Base-by-base conservation (phyloP, 2,888 invertebrate species). In the Pteria penguin region DNA sequence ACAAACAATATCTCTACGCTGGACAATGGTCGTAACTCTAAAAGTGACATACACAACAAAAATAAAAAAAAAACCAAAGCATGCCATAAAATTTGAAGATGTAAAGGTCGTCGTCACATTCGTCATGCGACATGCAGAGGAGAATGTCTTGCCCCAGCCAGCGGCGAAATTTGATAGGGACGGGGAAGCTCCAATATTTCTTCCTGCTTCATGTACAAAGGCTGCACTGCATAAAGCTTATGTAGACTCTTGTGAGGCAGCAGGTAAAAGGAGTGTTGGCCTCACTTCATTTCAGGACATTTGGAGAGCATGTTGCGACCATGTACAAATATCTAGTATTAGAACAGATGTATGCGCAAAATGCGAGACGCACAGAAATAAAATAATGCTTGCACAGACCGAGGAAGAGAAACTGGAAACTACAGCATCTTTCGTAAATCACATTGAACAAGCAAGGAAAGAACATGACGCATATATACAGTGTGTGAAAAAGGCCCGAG, bases 271-370 rank as follows among this genome's bases (percentile, higher is more conserved):
- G 8, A 27, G 33, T 62, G 72, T 73, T 4, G 45, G 55, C 8
- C 26, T 68, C 2, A 36, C 72, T 2, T 22, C 63, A 26, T 72
- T 77, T 58, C 8, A 68, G 36, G 65, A 77, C n/a, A 55, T 76
- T 11, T 79, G 75, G 76, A 45, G 26, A 11, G n/a, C 14, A 4
- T 76, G 76, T 26, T 14, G 73, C 2, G 60, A 67, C 2, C 76
- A 76, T 24, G 68, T 79, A 5, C 55, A 61, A 32, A 71, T 76
- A 18, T 36, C 68, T 22, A 36, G 60, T 14, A 73, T 74, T 3
- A n/a, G 76, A 33, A 69, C 72, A 14, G 72, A 74, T 68, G 74
- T 74, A 14, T 76, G 76, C 52, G 62, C 66, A 1, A 71, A 29
- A 8, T 74, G 76, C 52, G 72, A 79, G 31, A 60, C 31, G 14